These are phyloP conservation scores for Leuciscus waleckii DNA, from an alignment of 2,797 vertebrate species.

Conservation along the genomic window DNA sequence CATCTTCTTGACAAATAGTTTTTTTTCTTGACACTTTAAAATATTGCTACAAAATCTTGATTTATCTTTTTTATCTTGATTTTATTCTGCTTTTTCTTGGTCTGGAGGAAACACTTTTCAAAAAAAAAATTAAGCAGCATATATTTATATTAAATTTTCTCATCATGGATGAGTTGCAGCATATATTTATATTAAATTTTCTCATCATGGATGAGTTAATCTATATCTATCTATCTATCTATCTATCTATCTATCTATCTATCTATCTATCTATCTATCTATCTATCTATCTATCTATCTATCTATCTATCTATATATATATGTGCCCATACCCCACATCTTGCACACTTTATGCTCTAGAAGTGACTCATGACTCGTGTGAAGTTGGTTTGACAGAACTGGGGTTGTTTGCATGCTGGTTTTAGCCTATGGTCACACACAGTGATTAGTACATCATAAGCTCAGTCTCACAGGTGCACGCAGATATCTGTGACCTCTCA, in stretches of 20 bases:
- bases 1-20: no score
- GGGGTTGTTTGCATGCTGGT: slow-evolving; percentile 2
- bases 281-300: background rate
- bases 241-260: background rate
- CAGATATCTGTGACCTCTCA: slow-evolving; percentile 33
- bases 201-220: no score
- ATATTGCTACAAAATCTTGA: no score
- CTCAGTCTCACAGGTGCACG: slow-evolving; percentile 43
- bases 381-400: background rate
- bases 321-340: background rate
- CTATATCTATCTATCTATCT: background rate
- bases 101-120: no score
- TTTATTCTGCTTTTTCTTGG: no score
- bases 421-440: slow-evolving; percentile 40
- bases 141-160: no score
- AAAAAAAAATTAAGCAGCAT: no score
- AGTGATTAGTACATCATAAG: slow-evolving; percentile 42
- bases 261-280: background rate
- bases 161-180: no score
- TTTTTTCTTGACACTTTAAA: no score
- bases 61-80: no score
- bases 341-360: background rate
- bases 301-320: background rate
- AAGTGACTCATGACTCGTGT: background rate
- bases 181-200: no score